Percentiles rank a stretch among this genome's conserved stretches.
These are phyloP conservation scores for Helicoverpa assulta DNA, from an alignment of 2,888 invertebrate genomes.

Conservation along the genomic window DNA sequence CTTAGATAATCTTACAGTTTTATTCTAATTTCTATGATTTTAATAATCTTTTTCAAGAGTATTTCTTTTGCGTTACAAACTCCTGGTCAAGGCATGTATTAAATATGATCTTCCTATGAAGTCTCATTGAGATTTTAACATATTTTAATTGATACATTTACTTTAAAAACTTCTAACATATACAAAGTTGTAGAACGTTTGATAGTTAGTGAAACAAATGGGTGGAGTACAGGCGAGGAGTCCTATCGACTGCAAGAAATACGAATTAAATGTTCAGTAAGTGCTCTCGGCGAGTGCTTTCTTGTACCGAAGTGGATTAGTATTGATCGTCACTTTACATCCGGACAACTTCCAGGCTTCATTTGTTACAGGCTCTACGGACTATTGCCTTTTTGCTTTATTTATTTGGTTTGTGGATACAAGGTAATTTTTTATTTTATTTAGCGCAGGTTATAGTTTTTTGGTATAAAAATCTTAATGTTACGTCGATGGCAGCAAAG, in stretches of 20 bases:
- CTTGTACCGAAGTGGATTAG: slow-evolving; percentile 32
- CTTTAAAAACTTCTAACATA: not conserved
- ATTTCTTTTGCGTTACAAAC: too few relatives aligned
- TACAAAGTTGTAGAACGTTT: not conserved
- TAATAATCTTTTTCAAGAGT: too few relatives aligned
- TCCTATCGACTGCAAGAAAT: slow-evolving; percentile 19
- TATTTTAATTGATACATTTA: not conserved
- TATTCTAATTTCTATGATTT: too few relatives aligned
- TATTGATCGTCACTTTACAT: slow-evolving; percentile 41
- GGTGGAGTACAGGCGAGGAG: slow-evolving; percentile 8
- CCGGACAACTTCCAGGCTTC: slow-evolving; percentile 13
- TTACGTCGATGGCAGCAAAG: too few relatives aligned
- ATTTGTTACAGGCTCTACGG: slow-evolving; percentile 2
- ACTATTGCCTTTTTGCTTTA: not conserved
- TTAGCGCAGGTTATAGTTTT: too few relatives aligned
- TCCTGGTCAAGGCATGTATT: too few relatives aligned
- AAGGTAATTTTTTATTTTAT: too few relatives aligned
- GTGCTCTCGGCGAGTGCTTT: slow-evolving; percentile 39
- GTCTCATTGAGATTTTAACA: too few relatives aligned
- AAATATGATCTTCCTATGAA: too few relatives aligned
- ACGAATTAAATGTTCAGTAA: slow-evolving; percentile 42
- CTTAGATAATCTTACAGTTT: too few relatives aligned
- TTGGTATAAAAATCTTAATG: too few relatives aligned
- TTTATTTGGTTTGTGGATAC: too few relatives aligned
- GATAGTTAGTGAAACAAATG: slow-evolving; percentile 35